These are phyloP conservation scores for Geotria australis DNA, from an alignment of 2,797 vertebrate species.

Conservation along the genomic window DNA sequence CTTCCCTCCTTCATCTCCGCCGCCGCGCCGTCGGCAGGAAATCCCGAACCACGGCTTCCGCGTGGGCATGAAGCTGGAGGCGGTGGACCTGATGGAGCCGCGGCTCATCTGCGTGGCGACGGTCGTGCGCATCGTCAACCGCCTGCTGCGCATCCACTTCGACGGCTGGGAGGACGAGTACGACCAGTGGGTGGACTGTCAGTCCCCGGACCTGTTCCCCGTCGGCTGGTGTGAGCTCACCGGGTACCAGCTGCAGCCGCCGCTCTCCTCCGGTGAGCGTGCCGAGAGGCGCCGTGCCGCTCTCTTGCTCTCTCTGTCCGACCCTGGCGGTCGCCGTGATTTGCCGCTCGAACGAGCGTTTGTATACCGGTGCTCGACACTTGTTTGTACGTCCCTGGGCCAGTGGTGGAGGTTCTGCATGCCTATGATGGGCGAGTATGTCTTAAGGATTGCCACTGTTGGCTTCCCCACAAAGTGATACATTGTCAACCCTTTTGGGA, in stretches of 20 bases:
- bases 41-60: constrained; percentile 43
- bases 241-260: constrained; percentile 55
- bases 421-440: too few species aligned
- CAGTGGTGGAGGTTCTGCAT: too few species aligned
- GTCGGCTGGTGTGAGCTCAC: constrained; percentile 75
- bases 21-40: constrained; percentile 16
- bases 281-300: background rate
- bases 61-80: constrained; percentile 65
- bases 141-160: constrained; percentile 67
- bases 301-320: background rate
- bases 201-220: constrained; percentile 78
- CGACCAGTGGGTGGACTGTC: constrained; percentile 81
- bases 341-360: too few species aligned
- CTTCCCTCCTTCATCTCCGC: too few species aligned
- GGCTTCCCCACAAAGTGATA: too few species aligned
- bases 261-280: constrained; percentile 29
- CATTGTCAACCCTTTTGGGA: too few species aligned
- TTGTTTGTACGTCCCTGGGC: too few species aligned
- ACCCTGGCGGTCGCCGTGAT: too few species aligned
- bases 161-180: constrained; percentile 84
- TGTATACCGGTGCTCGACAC: too few species aligned
- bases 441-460: too few species aligned
- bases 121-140: constrained; percentile 34
- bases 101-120: constrained; percentile 78
- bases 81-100: constrained; percentile 82